Conservation (phyloP, 2,113 vertebrate species). For the Peromyscus californicus region DNA sequence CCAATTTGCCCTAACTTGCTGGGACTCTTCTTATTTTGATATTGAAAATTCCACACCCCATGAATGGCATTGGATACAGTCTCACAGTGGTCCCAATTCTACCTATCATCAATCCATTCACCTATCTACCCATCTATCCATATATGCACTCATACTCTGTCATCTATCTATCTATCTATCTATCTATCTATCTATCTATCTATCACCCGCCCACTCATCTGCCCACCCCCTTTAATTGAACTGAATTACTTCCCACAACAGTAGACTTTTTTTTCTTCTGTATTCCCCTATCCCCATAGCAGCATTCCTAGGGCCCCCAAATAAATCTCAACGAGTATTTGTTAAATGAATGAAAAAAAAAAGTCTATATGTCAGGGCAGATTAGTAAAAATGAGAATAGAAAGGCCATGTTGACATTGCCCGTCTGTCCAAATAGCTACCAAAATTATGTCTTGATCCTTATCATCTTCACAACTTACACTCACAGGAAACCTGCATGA, state of each 20-base stretch:
- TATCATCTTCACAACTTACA: conserved; percentile 47
- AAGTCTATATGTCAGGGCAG: conserved; percentile 54
- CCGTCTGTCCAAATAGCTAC: conserved; percentile 59
- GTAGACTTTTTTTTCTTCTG: not conserved
- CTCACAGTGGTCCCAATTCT: not conserved
- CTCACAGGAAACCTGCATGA: conserved; percentile 50
- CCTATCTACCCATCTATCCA: not conserved
- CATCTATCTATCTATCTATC: not conserved
- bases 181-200: not conserved
- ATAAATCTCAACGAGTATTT: conserved; percentile 41
- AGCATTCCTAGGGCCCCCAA: not conserved
- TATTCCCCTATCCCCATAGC: not conserved
- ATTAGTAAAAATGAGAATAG: conserved; percentile 64
- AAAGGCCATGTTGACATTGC: conserved; percentile 61
- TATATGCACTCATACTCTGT: not conserved
- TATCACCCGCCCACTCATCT: not conserved
- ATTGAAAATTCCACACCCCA: not conserved
- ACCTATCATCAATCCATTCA: not conserved
- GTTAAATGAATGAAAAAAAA: conserved; percentile 26
- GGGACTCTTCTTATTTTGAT: not conserved
- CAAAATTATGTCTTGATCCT: conserved; percentile 71
- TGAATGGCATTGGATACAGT: not conserved
- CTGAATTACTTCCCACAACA: not conserved
- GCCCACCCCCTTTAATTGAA: not conserved
- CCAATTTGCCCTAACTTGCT: not conserved